These are phyloP conservation scores for Agrotis ipsilon DNA, from an alignment of 2,888 invertebrate species.

Conservation along the genomic window DNA sequence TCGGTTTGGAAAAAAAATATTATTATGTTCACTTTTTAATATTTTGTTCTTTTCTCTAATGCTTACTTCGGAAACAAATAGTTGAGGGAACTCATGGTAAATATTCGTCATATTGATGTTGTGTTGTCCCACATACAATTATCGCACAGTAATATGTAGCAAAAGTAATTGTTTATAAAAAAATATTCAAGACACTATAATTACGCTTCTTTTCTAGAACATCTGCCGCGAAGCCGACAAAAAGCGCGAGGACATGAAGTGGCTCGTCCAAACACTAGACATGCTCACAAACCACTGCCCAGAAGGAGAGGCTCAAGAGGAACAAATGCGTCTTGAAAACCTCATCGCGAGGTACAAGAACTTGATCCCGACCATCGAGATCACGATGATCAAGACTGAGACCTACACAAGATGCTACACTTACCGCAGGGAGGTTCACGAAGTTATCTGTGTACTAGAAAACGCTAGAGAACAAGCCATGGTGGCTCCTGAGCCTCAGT, in stretches of 20 bases:
- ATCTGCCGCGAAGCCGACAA: conserved; percentile 97
- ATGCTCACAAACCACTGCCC: conserved; percentile 95
- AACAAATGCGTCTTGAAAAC: conserved; percentile 95
- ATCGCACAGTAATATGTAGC: neutral
- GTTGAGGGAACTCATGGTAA: conserved; percentile 90
- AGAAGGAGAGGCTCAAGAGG: conserved; percentile 94
- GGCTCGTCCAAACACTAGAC: conserved; percentile 97
- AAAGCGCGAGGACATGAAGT: conserved; percentile 98
- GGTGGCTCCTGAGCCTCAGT: conserved; percentile 93
- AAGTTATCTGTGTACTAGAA: conserved; percentile 95
- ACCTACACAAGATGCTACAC: conserved; percentile 98
- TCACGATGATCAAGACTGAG: conserved; percentile 98
- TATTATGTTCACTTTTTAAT: neutral
- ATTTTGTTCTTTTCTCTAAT: conserved; percentile 56
- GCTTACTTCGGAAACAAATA: conserved; percentile 75
- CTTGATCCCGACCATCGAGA: conserved; percentile 97
- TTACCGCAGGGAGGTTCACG: conserved; percentile 96
- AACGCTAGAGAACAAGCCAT: conserved; percentile 94
- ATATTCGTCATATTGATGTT: conserved; percentile 51
- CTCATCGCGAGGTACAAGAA: conserved; percentile 97
- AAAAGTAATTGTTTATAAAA: neutral
- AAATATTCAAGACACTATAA: conserved; percentile 3
- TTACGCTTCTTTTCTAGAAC: conserved; percentile 90
- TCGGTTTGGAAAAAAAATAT: neutral
- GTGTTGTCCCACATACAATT: conserved; percentile 3